Percentiles rank a stretch among this genome's conserved stretches.
These are phyloP conservation scores for Drosophila sp. DNA, from an alignment of 1,140 invertebrate genomes.

Conservation along the genomic window DNA sequence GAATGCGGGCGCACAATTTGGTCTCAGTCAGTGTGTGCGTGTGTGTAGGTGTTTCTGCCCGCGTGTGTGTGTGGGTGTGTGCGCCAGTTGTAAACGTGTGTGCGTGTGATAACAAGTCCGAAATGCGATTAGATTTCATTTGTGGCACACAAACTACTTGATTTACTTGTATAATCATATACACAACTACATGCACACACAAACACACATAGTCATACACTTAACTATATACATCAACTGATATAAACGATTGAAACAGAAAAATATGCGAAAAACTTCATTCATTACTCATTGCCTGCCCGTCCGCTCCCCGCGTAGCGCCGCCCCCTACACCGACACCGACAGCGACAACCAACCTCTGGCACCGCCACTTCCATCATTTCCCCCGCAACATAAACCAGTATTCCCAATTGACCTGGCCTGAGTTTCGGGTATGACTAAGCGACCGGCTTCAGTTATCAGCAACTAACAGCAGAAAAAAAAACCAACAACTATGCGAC, in stretches of 20 bases:
- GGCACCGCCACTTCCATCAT: too few relatives aligned
- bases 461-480: constrained; percentile 28
- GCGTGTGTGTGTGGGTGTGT: constrained; percentile 19
- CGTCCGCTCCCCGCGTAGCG: constrained; percentile 1
- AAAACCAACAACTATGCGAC: constrained; percentile 15
- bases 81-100: constrained; percentile 27
- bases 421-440: constrained; percentile 38
- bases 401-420: constrained; percentile 39
- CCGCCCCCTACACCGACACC: not conserved
- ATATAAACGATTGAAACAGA: constrained; percentile 13
- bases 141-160: constrained; percentile 44
- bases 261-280: constrained; percentile 57
- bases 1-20: constrained; percentile 63
- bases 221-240: not conserved
- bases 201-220: constrained; percentile 22
- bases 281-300: constrained; percentile 49
- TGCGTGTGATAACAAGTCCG: constrained; percentile 61
- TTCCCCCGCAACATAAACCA: constrained; percentile 39
- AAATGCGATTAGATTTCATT: constrained; percentile 74
- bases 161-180: constrained; percentile 6
- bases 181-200: constrained; percentile 15
- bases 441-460: constrained; percentile 49
- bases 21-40: constrained; percentile 16
- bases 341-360: not conserved
- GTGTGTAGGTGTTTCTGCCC: constrained; percentile 11